Evolutionary conservation across 2,797 vertebrate species (phyloP).

Genomic region (Chloroceryle inda): DNA sequence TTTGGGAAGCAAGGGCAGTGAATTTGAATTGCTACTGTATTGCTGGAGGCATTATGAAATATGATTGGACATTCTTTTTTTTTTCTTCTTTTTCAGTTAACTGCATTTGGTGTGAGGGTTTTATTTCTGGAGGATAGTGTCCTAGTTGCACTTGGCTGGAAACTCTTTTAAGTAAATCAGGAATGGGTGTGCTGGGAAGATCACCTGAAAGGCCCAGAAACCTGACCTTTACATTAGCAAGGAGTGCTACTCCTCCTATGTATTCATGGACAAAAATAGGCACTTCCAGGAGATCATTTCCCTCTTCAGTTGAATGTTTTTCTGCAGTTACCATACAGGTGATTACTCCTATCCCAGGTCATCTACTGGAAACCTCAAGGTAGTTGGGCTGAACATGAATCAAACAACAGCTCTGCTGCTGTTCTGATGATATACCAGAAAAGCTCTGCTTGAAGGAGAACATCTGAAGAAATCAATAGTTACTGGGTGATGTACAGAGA

Average conservation of each 20-base stretch:
- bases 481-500: not conserved
- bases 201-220: not conserved
- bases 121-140: not conserved
- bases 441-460: not conserved
- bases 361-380: not conserved
- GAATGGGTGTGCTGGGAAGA: not conserved
- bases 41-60: not conserved
- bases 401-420: not conserved
- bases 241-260: not conserved
- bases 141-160: not conserved
- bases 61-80: not conserved
- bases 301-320: not conserved
- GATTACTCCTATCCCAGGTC: not conserved
- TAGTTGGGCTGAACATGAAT: not conserved
- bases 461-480: not conserved
- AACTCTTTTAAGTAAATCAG: not conserved
- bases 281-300: not conserved
- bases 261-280: not conserved
- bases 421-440: not conserved
- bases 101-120: not conserved
- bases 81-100: not conserved
- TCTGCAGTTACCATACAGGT: not conserved
- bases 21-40: not conserved
- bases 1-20: not conserved
- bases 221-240: not conserved